Evolutionary conservation across 2,113 vertebrate genomes (phyloP).

Genomic region (Lathamus discolor): DNA sequence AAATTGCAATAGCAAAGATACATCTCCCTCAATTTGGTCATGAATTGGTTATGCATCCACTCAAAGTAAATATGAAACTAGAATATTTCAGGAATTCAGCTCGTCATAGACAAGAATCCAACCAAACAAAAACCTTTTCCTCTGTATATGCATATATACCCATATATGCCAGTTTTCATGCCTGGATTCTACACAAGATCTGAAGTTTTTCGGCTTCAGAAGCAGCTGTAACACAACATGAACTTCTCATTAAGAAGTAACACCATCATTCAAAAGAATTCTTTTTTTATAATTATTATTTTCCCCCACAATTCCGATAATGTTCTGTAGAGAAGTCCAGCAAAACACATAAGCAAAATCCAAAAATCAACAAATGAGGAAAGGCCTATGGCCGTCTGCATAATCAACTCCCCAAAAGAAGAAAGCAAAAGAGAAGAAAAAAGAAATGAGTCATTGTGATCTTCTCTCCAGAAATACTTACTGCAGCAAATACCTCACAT

Average conservation of each 20-base stretch:
- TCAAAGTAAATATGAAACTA: not conserved
- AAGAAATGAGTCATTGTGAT: not conserved
- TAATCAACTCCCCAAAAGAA: not conserved
- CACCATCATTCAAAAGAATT: not conserved
- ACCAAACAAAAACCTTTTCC: not conserved
- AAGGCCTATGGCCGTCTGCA: not conserved
- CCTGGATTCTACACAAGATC: not conserved
- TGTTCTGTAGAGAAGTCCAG: not conserved
- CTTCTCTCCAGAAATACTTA: not conserved
- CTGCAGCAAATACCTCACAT: not conserved
- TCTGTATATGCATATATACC: not conserved
- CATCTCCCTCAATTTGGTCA: not conserved
- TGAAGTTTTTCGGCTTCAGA: not conserved
- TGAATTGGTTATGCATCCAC: not conserved
- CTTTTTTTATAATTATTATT: not conserved
- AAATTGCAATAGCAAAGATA: not conserved
- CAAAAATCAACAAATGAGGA: not conserved
- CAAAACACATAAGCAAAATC: not conserved
- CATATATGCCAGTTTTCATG: not conserved
- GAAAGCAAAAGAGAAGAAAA: not conserved
- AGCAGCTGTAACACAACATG: not conserved
- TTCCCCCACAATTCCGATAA: fast-evolving
- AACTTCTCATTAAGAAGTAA: not conserved
- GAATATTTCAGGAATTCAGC: not conserved
- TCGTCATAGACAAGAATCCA: not conserved